These are phyloP conservation scores for Sylvietta virens DNA, from an alignment of 2,113 vertebrate species.

Conservation along the genomic window DNA sequence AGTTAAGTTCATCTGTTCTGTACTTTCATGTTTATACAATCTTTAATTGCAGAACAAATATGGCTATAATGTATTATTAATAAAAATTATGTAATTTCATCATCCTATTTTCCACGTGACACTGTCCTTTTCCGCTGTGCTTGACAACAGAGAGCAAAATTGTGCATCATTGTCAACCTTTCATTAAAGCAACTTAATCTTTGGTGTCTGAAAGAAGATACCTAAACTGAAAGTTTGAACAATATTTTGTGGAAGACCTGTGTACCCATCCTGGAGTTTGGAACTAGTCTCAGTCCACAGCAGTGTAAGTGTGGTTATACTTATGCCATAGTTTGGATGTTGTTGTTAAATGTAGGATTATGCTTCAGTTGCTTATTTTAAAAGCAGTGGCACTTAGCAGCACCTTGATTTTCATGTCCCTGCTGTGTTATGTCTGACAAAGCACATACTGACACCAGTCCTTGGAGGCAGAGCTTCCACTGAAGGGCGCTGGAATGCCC, in stretches of 20 bases:
- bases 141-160: neutral
- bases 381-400: neutral
- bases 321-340: neutral
- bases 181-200: neutral
- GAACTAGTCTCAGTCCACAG: neutral
- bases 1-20: neutral
- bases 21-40: neutral
- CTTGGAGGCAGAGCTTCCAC: neutral
- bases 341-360: neutral
- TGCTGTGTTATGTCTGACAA: neutral
- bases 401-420: neutral
- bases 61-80: neutral
- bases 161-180: neutral
- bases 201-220: neutral
- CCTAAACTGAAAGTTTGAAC: neutral
- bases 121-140: neutral
- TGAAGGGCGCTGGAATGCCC: accelerated
- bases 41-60: neutral
- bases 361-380: neutral
- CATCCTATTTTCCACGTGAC: neutral
- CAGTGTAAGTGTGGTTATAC: neutral
- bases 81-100: neutral
- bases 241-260: neutral
- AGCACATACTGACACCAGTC: accelerated
- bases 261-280: neutral